Evolutionary conservation across 2,888 invertebrate species (phyloP).

Genomic region (Drosophila macrospina): DNA sequence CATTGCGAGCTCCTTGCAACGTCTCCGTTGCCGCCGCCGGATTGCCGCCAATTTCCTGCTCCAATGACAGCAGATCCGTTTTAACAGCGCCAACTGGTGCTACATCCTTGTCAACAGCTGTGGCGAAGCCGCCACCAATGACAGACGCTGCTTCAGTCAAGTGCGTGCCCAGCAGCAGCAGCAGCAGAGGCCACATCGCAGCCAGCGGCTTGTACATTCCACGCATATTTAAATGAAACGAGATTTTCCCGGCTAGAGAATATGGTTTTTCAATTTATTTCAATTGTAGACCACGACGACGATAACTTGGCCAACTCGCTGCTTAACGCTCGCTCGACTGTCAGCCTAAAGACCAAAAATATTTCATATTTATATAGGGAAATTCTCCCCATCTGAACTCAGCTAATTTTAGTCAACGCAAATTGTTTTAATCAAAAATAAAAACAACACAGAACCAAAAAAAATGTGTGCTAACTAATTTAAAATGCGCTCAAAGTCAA

Average conservation of each 20-base stretch:
- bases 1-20: constrained; percentile 36
- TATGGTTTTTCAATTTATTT: constrained; percentile 60
- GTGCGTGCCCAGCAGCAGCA: constrained; percentile 49
- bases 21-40: constrained; percentile 35
- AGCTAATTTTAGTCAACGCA: constrained; percentile 57
- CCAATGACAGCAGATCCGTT: constrained; percentile 78
- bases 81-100: constrained; percentile 72
- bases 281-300: constrained; percentile 39
- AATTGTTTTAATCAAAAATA: constrained; percentile 49
- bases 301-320: constrained; percentile 30
- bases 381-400: constrained; percentile 33
- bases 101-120: constrained; percentile 76
- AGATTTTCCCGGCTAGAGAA: constrained; percentile 35
- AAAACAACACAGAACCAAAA: constrained; percentile 28
- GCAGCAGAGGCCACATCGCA: constrained; percentile 16
- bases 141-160: constrained; percentile 56
- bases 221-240: constrained; percentile 67
- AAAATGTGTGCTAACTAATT: constrained; percentile 40
- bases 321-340: constrained; percentile 52
- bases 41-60: constrained; percentile 76
- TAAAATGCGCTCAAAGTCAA: constrained; percentile 3
- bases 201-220: constrained; percentile 31
- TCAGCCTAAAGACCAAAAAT: constrained; percentile 34
- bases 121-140: constrained; percentile 37
- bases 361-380: constrained; percentile 61